Evolutionary conservation across 2,113 vertebrate genomes (phyloP), one percentile per base, ranked within the genome.

Genomic region (Corydoras maculifer): DNA sequence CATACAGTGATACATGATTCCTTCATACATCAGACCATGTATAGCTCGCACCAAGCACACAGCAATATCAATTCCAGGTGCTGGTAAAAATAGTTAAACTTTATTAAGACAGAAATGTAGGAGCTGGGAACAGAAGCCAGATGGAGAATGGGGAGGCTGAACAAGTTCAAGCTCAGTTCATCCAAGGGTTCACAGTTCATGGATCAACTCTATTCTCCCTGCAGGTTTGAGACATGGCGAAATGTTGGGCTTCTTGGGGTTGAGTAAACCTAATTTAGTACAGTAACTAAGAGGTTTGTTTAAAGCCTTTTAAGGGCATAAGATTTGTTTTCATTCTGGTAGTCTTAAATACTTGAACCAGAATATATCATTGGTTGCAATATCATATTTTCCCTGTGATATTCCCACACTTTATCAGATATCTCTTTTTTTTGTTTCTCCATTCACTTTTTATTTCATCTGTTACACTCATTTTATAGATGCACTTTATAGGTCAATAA

Each of bases 51-150:
- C 43, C 57, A 59, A 55, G 54, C 68, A 72, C 59, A 72, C 51
- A 67, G 35, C 69, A 74, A 77, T 64, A 84, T 80, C 62, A 72
- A 75, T 79, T 87, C 77, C 85, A 87, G 87, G 86, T 87, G 68
- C 65, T 64, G 72, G 70, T 89, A 83, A 86, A 87, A 85, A 85
- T 87, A 84, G 84, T 78, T 68, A 13, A 12, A 18, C 30, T 70
- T 82, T 78, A 74, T 78, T 65, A 82, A 79, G 84, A 83, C 78
- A 53, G n/a, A 62, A 65, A 60, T 74, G 74, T 83, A 75, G 84
- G 77, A 77, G 70, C 76, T 49, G 65, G 67, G 55, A 58, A 60
- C 67, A 59, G 72, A 75, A 72, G 35, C 51, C 69, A 75, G 54
- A 70, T 73, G 48, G 59, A 67, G 67, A 74, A 61, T 54, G 30